Evolutionary conservation across 2,888 invertebrate species (phyloP).

Genomic region (Thysanoteuthis rhombus): DNA sequence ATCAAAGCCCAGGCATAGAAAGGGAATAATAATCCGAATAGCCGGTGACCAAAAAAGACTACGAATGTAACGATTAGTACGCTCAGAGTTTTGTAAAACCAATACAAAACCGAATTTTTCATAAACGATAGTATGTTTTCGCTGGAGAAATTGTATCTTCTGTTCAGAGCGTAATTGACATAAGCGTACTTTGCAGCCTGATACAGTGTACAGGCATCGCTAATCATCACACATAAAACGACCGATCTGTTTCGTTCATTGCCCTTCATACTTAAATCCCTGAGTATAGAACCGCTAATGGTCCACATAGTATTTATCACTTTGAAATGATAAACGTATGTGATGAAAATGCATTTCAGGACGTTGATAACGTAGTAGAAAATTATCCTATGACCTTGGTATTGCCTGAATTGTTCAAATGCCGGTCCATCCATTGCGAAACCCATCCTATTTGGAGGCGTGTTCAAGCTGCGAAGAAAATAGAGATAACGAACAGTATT

Average conservation of each 20-base stretch:
- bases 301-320: neutral
- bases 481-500: neutral
- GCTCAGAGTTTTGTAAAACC: neutral
- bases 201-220: neutral
- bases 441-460: neutral
- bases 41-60: neutral
- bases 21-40: neutral
- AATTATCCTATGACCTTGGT: constrained; percentile 1
- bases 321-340: neutral
- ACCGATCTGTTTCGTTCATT: neutral
- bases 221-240: neutral
- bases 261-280: neutral
- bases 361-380: neutral
- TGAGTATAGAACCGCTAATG: neutral
- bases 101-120: neutral
- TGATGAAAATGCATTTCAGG: neutral
- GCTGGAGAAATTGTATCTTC: neutral
- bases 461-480: neutral
- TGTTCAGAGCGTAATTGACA: neutral
- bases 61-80: neutral
- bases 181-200: neutral
- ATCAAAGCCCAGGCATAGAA: neutral
- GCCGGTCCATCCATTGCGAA: neutral
- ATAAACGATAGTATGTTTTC: neutral
- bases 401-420: neutral